Percentiles rank a stretch among this genome's conserved stretches.
Conservation (phyloP, 1,140 invertebrate genomes). For the Armadillidium nasatum region DNA sequence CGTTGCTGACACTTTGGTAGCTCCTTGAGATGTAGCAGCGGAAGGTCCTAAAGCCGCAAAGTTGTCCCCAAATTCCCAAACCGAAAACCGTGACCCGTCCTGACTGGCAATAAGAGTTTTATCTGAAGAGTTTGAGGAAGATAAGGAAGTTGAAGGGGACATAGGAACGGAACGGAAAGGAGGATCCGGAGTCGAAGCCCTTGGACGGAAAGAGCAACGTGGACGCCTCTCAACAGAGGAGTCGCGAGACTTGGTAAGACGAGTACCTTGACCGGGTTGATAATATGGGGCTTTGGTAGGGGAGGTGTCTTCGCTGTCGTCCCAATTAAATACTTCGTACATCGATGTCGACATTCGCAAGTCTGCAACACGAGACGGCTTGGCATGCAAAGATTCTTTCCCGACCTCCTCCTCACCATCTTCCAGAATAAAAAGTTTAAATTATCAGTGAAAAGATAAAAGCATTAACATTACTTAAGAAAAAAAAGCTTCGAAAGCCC, state of each 20-base stretch:
- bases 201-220: conserved; percentile 37
- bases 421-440: background rate
- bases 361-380: conserved; percentile 53
- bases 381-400: background rate
- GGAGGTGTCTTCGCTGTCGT: conserved; percentile 44
- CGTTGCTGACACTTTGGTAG: conserved; percentile 32
- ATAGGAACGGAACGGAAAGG: conserved; percentile 23
- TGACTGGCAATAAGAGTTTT: conserved; percentile 36
- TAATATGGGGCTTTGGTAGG: conserved; percentile 34
- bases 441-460: background rate
- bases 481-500: no score
- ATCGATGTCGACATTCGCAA: conserved; percentile 66
- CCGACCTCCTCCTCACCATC: background rate
- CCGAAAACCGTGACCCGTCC: conserved; percentile 37
- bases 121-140: conserved; percentile 42
- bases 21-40: conserved; percentile 22
- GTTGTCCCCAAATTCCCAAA: conserved; percentile 45
- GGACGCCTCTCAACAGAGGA: conserved; percentile 35
- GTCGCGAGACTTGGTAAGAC: conserved; percentile 41
- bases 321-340: conserved; percentile 72
- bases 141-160: conserved; percentile 34
- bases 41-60: conserved; percentile 42
- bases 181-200: conserved; percentile 30
- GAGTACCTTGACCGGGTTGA: conserved; percentile 55
- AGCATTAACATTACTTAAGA: no score